phyloP scores from a whole-genome alignment of 2,113 vertebrate species.

The Cyprinodon tularosa region DNA sequence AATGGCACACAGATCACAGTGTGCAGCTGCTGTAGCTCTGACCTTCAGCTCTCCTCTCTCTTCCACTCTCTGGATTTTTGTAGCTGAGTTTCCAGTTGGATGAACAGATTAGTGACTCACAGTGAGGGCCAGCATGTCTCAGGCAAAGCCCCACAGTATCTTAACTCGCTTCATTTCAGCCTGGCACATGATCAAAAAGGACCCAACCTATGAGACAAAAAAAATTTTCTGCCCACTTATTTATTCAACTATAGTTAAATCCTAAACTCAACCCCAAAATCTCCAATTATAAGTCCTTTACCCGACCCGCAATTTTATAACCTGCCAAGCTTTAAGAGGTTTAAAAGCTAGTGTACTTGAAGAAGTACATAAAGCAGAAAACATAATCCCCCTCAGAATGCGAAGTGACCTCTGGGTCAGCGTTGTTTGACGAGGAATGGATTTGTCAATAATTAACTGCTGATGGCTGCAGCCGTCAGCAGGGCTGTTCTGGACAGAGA shows the following conservation, averaged over 20 bases:
- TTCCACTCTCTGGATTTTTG: constrained; percentile 26
- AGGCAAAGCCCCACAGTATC: constrained; percentile 12
- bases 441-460: constrained; percentile 47
- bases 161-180: constrained; percentile 27
- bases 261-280: neutral
- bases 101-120: constrained; percentile 41
- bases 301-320: neutral
- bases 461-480: constrained; percentile 19
- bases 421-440: constrained; percentile 41
- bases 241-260: neutral
- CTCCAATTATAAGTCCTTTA: constrained; percentile 6
- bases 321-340: constrained; percentile 3
- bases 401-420: constrained; percentile 31
- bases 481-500: neutral
- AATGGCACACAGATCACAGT: constrained; percentile 18
- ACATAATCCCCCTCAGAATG: constrained; percentile 22
- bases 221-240: constrained; percentile 12
- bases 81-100: constrained; percentile 14
- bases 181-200: neutral
- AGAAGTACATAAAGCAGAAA: constrained; percentile 18
- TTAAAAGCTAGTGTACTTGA: constrained; percentile 1
- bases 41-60: constrained; percentile 43
- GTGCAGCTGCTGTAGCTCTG: constrained; percentile 22
- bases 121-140: constrained; percentile 28
- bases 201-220: constrained; percentile 11